Conservation (phyloP, 2,797 vertebrate species). For the Aeoliscus strigatus region DNA sequence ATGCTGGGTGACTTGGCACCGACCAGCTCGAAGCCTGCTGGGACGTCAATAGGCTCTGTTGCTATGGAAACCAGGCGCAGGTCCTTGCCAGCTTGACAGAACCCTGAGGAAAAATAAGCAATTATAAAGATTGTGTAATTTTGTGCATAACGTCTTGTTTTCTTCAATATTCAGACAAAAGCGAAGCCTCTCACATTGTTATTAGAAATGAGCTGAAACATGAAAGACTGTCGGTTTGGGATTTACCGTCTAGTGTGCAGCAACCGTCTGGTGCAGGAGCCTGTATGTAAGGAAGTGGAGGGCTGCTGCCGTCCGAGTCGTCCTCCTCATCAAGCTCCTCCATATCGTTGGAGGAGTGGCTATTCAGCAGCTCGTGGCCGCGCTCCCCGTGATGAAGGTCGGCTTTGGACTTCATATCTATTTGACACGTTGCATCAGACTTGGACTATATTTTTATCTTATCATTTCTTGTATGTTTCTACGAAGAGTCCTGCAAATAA, state of each 20-base stretch:
- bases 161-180: too few relatives aligned
- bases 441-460: neutral
- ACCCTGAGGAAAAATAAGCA: slow-evolving; percentile 77
- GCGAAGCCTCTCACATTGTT: too few relatives aligned
- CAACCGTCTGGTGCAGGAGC: slow-evolving; percentile 89
- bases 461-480: neutral
- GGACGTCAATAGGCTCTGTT: slow-evolving; percentile 88
- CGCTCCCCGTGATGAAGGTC: slow-evolving; percentile 79
- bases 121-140: too few relatives aligned
- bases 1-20: slow-evolving; percentile 93
- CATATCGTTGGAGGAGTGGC: slow-evolving; percentile 79
- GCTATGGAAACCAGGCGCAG: slow-evolving; percentile 91
- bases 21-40: slow-evolving; percentile 90
- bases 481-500: too few relatives aligned
- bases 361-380: slow-evolving; percentile 78
- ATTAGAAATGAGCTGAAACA: too few relatives aligned
- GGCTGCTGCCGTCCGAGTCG: slow-evolving; percentile 90
- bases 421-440: slow-evolving; percentile 5
- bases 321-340: slow-evolving; percentile 92
- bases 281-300: slow-evolving; percentile 91
- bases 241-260: slow-evolving; percentile 91
- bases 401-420: slow-evolving; percentile 88
- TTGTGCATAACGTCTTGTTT: too few relatives aligned
- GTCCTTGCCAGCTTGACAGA: slow-evolving; percentile 98
- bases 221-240: too few relatives aligned